Base-by-base conservation (phyloP, 1,140 invertebrate genomes). In the Atopsyche davidsoni region DNA sequence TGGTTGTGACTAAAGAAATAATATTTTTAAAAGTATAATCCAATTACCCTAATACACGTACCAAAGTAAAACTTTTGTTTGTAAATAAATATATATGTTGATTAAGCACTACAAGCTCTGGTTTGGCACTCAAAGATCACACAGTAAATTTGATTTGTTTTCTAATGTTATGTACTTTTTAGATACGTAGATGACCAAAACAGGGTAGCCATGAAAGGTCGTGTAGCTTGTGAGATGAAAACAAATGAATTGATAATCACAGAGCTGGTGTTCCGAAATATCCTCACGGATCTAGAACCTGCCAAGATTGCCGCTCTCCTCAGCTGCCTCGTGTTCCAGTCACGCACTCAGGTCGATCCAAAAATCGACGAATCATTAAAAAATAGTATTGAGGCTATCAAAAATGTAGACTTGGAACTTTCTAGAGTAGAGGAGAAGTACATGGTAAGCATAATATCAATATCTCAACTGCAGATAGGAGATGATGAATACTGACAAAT, bases 141-240 rank as follows among this genome's bases (percentile, higher is more conserved):
- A n/a, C n/a, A n/a, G n/a, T n/a, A n/a, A n/a, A n/a, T n/a, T n/a
- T n/a, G n/a, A n/a, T n/a, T 22, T 41, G 18, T 41, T 41, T 41
- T 41, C 14, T 41, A 38, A 38, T 7, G 6, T 38, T 9, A 41
- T 14, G 28, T 49, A 4, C 11, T 34, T 55, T 51, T 23, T 40
- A 58, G 57, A 28, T 58, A 58, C 25, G 44, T 58, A 1, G 57
- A 54, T 39, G 48, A 49, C 25, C 48, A 60, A 38, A 76, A 14
- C 45, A 46, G 64, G 78, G 84, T 90, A 2, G 80, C 83, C 44
- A 64, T 95, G 25, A 96, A 97, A 75, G 95, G 95, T 9, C 77
- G 88, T 50, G 93, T 99, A 6, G 96, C 95, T 2, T 91, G 95
- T 63, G 87, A 95, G 67, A 97, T 99, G 83, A 90, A 92, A 13